These are phyloP conservation scores for Eubasilissa splendida DNA, from an alignment of 2,888 invertebrate species.

Conservation along the genomic window DNA sequence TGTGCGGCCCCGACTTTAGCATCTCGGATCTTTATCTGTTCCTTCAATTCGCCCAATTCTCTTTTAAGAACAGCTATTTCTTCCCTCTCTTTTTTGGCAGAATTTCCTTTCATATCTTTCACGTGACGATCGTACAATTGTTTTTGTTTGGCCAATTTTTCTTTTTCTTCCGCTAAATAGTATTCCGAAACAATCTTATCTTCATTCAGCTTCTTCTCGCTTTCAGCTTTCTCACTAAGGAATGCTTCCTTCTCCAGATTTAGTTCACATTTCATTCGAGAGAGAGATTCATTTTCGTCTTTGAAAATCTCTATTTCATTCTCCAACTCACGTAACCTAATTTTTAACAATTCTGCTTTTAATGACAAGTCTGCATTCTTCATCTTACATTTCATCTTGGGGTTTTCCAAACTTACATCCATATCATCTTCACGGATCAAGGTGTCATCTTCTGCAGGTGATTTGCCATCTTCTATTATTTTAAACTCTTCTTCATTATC, in stretches of 20 bases:
- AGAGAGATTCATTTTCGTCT: conserved; percentile 69
- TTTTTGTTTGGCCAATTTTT: conserved; percentile 78
- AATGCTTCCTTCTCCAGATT: conserved; percentile 76
- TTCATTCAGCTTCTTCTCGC: conserved; percentile 76
- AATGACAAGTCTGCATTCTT: conserved; percentile 71
- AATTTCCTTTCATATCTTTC: conserved; percentile 78
- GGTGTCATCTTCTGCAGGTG: conserved; percentile 45
- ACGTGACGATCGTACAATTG: conserved; percentile 78
- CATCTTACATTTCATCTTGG: conserved; percentile 60
- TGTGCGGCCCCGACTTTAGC: conserved; percentile 80
- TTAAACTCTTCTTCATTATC: conserved; percentile 26
- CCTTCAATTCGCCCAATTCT: conserved; percentile 77
- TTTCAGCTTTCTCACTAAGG: conserved; percentile 74
- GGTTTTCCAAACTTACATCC: conserved; percentile 62
- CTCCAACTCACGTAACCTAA: conserved; percentile 78
- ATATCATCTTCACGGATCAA: conserved; percentile 59
- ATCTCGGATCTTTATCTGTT: conserved; percentile 82
- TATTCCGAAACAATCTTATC: conserved; percentile 78
- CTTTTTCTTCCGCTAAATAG: conserved; percentile 79
- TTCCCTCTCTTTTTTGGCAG: conserved; percentile 79
- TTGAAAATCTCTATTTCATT: conserved; percentile 74
- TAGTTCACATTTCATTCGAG: conserved; percentile 74
- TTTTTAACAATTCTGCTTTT: conserved; percentile 75
- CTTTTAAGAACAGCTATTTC: conserved; percentile 78
- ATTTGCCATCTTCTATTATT: conserved; percentile 31